These are phyloP conservation scores for Lycia hirtaria DNA, from an alignment of 2,888 invertebrate genomes.

Conservation along the genomic window DNA sequence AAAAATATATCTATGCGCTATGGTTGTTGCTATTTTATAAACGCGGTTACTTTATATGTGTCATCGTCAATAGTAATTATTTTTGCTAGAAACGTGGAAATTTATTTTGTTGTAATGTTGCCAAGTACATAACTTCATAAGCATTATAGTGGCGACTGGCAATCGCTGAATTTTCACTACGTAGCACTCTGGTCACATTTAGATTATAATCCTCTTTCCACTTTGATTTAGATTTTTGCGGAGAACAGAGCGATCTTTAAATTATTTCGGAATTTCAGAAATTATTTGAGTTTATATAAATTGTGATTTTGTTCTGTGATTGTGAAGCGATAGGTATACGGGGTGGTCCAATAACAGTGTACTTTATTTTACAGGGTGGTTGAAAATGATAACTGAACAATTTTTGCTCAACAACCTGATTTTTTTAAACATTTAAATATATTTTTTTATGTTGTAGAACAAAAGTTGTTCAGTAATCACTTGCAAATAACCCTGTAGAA, in stretches of 20 bases:
- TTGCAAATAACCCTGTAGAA: constrained; percentile 8
- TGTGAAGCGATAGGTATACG: constrained; percentile 12
- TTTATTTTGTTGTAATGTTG: constrained; percentile 1
- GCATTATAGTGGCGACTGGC: neutral
- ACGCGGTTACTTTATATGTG: too few species aligned
- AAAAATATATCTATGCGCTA: too few species aligned
- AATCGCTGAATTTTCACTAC: neutral
- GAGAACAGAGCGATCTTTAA: constrained; percentile 2
- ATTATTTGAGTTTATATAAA: neutral
- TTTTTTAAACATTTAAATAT: neutral
- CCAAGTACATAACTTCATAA: neutral
- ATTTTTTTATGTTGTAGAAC: constrained; percentile 17
- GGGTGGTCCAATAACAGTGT: constrained; percentile 1
- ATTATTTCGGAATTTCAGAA: neutral
- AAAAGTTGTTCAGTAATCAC: constrained; percentile 26
- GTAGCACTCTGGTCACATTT: neutral
- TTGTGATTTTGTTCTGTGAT: neutral
- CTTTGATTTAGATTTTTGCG: constrained; percentile 10
- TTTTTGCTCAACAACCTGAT: constrained; percentile 16
- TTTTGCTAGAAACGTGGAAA: neutral
- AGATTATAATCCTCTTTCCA: neutral
- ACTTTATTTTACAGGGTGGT: constrained; percentile 6
- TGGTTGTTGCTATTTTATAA: too few species aligned
- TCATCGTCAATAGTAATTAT: neutral
- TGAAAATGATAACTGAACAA: constrained; percentile 13